Percentiles rank a stretch among this genome's conserved stretches.
Conservation (phyloP, 1,140 invertebrate species). For the Maniola jurtina region DNA sequence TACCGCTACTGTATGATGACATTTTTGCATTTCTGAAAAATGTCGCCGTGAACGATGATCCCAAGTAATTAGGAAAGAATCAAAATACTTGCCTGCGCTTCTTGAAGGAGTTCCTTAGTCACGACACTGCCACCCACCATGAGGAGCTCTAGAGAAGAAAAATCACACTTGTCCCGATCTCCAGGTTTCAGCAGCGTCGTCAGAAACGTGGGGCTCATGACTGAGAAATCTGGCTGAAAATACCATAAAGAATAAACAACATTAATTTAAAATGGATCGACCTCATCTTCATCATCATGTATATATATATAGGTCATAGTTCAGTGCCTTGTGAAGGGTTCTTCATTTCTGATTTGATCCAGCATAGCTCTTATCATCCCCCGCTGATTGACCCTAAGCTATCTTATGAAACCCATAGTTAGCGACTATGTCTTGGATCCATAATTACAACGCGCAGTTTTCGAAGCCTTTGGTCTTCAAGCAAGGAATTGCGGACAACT, state of each 20-base stretch:
- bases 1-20: too few relatives aligned
- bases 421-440: too few relatives aligned
- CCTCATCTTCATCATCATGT: too few relatives aligned
- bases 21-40: not conserved
- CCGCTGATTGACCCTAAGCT: too few relatives aligned
- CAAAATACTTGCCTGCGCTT: not conserved
- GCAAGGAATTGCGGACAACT: too few relatives aligned
- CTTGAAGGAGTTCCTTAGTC: constrained; percentile 24
- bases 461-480: too few relatives aligned
- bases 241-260: not conserved
- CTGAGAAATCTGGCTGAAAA: constrained; percentile 38
- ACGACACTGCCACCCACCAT: constrained; percentile 47
- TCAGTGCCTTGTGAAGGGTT: too few relatives aligned
- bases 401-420: too few relatives aligned
- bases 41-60: not conserved
- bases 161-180: constrained; percentile 34
- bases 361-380: too few relatives aligned
- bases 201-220: constrained; percentile 39
- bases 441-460: too few relatives aligned
- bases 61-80: not conserved
- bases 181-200: constrained; percentile 29
- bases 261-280: not conserved
- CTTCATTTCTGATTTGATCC: too few relatives aligned
- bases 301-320: too few relatives aligned
- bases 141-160: constrained; percentile 39